A percentile compares a stretch with the other conserved stretches of the same genome.
Conservation (phyloP, 2,113 vertebrate species). For the Ceratotherium simum region DNA sequence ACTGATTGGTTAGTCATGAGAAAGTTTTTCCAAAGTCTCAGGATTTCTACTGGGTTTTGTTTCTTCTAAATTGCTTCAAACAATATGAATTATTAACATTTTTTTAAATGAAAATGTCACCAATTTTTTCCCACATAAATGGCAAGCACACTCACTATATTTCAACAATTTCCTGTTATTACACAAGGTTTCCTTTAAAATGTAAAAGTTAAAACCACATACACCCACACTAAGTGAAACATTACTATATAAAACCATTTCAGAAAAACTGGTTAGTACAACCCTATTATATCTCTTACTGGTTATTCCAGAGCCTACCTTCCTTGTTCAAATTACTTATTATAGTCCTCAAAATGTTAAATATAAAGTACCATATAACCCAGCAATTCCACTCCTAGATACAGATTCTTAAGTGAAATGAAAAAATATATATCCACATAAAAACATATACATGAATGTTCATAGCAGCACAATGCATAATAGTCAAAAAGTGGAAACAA, state of each 20-base stretch:
- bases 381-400: background rate
- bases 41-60: background rate
- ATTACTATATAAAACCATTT: constrained; percentile 50
- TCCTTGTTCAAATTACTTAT: background rate
- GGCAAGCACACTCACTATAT: constrained; percentile 34
- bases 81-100: constrained; percentile 33
- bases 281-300: background rate
- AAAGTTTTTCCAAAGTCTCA: background rate
- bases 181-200: constrained; percentile 62
- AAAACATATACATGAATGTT: background rate
- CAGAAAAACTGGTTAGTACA: constrained; percentile 53
- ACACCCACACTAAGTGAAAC: constrained; percentile 31
- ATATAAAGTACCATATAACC: background rate
- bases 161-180: constrained; percentile 76
- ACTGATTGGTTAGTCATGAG: background rate
- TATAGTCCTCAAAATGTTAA: background rate
- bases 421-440: background rate
- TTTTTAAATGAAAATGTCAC: constrained; percentile 56
- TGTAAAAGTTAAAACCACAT: constrained; percentile 23
- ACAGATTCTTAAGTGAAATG: background rate
- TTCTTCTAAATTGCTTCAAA: constrained; percentile 44
- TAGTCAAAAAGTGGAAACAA: background rate
- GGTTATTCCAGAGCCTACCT: background rate
- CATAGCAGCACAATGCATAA: background rate
- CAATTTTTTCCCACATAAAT: constrained; percentile 48